Base-by-base conservation (phyloP, 2,797 vertebrate genomes). In the Ctenopoma multispine region DNA sequence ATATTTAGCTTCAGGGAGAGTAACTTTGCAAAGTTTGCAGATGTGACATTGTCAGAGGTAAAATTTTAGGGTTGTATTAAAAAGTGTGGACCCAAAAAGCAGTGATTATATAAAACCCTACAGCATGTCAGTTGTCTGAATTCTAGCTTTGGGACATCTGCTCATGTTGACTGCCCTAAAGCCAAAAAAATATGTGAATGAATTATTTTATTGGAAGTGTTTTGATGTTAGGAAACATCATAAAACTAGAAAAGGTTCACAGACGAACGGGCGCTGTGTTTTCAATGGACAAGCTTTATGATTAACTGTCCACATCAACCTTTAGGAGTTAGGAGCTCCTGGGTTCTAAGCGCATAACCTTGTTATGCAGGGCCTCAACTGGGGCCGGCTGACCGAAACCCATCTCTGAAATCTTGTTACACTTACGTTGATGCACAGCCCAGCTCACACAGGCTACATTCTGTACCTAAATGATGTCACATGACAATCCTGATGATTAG, bases 401-500 rank as follows among this genome's bases (percentile, higher is more conserved):
- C 90, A 92, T 93, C 87, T 92, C 81, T 17, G 81, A 94, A 94
- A 94, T 88, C 92, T 93, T 89, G 90, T 94, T 94, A 94, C 77
- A 80, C 65, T 82, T 86, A 61, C 87, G 91, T 89, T 94, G 93
- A 93, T 93, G 90, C 91, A 92, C 88, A 90, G 84, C 85, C 84
- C 70, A 55, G 86, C 90, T 92, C 83, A 79, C 70, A 86, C 88
- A 71, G 81, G 89, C 90, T 88, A 82, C 89, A 91, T 91, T 91
- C 83, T 85, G 83, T 66, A 79, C 75, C 89, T 93, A 93, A 93
- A 93, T 90, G 86, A 93, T 91, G 91, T 92, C 90, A 90, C 90
- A 93, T 92, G 92, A 93, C 92, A 92, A 93, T 89, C 90, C 80
- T 64, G 89, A 93, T 92, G 91, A 94, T 93, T 92, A 93, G 91